Conservation (phyloP, 1,140 invertebrate species). For the Ladona fulva region DNA sequence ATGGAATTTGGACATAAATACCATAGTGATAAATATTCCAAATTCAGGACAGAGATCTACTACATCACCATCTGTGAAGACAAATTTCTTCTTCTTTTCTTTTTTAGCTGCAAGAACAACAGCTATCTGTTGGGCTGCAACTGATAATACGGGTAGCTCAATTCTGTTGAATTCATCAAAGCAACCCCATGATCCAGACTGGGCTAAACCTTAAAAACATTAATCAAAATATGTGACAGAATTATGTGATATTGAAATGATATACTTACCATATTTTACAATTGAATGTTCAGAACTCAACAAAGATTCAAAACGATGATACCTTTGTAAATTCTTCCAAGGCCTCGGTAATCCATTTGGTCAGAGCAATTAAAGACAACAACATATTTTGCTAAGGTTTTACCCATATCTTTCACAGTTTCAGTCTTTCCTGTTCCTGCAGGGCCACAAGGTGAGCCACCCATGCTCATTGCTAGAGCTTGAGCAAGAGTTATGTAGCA, state of each 20-base stretch:
- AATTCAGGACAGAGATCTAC: slow-evolving; percentile 92
- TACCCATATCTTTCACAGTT: slow-evolving; percentile 96
- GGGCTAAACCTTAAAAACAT: slow-evolving; percentile 60
- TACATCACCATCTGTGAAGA: slow-evolving; percentile 90
- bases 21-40: slow-evolving; percentile 97
- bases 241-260: too few species aligned
- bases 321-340: slow-evolving; percentile 82
- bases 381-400: slow-evolving; percentile 93
- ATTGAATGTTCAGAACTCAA: slow-evolving; percentile 26
- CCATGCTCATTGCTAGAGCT: slow-evolving; percentile 92
- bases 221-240: neutral
- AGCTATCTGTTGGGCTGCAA: slow-evolving; percentile 87
- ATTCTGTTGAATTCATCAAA: slow-evolving; percentile 97
- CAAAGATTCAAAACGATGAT: slow-evolving; percentile 14
- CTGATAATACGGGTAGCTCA: slow-evolving; percentile 87
- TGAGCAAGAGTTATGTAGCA: slow-evolving; percentile 96
- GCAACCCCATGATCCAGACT: slow-evolving; percentile 94
- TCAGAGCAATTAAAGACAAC: slow-evolving; percentile 98
- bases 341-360: slow-evolving; percentile 93
- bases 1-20: slow-evolving; percentile 39
- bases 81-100: slow-evolving; percentile 77
- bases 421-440: slow-evolving; percentile 96
- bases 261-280: neutral
- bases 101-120: slow-evolving; percentile 86
- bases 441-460: slow-evolving; percentile 88